These are phyloP conservation scores for Pyrocephalus nanus DNA, from an alignment of 2,797 vertebrate species.

Conservation along the genomic window DNA sequence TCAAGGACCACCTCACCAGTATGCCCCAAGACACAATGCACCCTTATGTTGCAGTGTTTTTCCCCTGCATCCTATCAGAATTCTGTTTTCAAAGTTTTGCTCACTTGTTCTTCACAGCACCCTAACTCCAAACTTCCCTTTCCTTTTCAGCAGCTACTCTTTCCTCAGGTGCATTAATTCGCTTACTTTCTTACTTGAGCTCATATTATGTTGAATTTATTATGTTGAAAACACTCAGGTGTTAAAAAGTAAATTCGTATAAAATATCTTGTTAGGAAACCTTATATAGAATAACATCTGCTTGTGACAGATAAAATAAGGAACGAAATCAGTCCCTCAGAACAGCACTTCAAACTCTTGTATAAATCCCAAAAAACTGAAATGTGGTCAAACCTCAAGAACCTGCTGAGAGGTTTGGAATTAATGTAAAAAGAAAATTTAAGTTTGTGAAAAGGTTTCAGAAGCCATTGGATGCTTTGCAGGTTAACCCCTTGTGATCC, in stretches of 20 bases:
- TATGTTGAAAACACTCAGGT: background rate
- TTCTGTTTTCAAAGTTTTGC: background rate
- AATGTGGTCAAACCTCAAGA: background rate
- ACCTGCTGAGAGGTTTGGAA: background rate
- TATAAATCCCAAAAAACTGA: background rate
- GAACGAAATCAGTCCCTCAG: background rate
- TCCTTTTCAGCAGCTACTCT: background rate
- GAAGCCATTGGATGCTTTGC: background rate
- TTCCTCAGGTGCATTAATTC: background rate
- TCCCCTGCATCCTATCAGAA: background rate
- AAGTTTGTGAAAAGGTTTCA: background rate
- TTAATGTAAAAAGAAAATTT: background rate
- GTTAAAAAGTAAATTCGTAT: background rate
- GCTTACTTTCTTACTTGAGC: rapidly evolving
- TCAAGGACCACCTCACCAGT: background rate
- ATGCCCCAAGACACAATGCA: background rate
- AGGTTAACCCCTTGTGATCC: background rate
- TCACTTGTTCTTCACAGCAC: background rate
- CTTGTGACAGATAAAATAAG: background rate
- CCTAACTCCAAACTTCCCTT: background rate
- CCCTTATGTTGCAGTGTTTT: background rate
- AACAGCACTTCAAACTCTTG: background rate
- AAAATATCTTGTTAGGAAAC: background rate
- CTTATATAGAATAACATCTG: background rate
- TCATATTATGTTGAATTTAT: background rate